These are phyloP conservation scores for Steatornis caripensis DNA, from an alignment of 2,113 vertebrate species.

Conservation along the genomic window DNA sequence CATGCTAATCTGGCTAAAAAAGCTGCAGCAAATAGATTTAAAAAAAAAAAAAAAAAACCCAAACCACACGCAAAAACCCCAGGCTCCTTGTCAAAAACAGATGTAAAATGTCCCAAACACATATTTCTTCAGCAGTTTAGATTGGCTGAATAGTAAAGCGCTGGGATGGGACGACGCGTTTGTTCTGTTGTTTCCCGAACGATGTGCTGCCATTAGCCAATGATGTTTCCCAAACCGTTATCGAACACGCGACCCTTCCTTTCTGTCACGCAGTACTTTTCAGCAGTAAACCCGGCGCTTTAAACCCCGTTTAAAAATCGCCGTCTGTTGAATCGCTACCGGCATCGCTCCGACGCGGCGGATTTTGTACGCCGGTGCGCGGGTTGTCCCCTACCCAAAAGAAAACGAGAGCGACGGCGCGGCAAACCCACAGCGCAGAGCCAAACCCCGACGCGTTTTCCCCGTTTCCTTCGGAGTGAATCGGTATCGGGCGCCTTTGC, in stretches of 20 bases:
- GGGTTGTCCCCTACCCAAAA: neutral
- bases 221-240: neutral
- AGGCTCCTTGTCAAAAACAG: conserved; percentile 71
- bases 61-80: conserved; percentile 11
- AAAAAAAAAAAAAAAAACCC: neutral
- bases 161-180: conserved; percentile 37
- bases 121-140: conserved; percentile 65
- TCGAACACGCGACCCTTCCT: neutral
- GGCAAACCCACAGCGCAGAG: fast-evolving
- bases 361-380: neutral
- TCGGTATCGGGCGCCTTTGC: fast-evolving
- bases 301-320: neutral
- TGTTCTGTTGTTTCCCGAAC: conserved; percentile 61
- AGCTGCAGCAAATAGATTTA: neutral
- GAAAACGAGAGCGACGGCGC: neutral
- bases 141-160: conserved; percentile 42
- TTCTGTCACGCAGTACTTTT: neutral
- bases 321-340: neutral
- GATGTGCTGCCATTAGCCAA: conserved; percentile 36
- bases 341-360: neutral
- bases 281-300: neutral
- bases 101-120: conserved; percentile 71
- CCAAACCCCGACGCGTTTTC: fast-evolving
- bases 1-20: neutral
- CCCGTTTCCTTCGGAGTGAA: neutral